Base-by-base conservation (phyloP, 2,888 invertebrate species). In the Cerceris ruficornis region DNA sequence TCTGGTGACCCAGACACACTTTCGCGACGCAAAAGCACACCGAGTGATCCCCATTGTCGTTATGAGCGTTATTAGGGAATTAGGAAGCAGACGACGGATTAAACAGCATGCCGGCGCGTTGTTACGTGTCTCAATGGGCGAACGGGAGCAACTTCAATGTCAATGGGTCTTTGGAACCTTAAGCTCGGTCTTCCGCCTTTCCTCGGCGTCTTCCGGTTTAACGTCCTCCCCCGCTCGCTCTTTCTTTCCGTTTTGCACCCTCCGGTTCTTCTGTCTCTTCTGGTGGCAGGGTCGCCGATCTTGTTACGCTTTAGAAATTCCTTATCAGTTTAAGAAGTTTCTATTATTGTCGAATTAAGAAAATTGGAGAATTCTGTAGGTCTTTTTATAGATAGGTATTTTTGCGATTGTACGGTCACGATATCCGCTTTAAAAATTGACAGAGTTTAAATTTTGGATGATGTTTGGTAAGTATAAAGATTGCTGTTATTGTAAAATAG, bases 191-290 rank as follows among this genome's bases (percentile, higher is more conserved):
- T 90, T 89, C 88, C 89, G 88, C 84, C 87, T 86, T 86, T 85
- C 81, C 82, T 85, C 83, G 62, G 71, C 86, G 82, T 83, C 88
- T 89, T 90, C 90, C 90, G 91, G 89, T 87, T 88, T 88, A 86
- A 78, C 82, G 75, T 66, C 80, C 84, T 83, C 65, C 82, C 43
- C 39, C 39, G 57, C 28, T 55, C 15, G 57, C 67, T 66, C 79
- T 70, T 70, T 70, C 77, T 75, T 70, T 70, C 67, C 77, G 43
- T 55, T 69, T 73, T 58, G 46, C 54, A 46, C 68, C 49, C 67
- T 49, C n/a, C 67, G 9, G 52, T 15, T n/a, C 17, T 50, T 14
- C 41, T 14, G 11, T 41, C 41, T 39, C 42, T 9, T 13, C 28
- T n/a, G 61, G 17, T 59, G 43, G 17, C 8, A 61, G 15, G 7